Evolutionary conservation across 2,113 vertebrate species (phyloP), one percentile per base, ranked within the genome.

Genomic region (Apaloderma vittatum): DNA sequence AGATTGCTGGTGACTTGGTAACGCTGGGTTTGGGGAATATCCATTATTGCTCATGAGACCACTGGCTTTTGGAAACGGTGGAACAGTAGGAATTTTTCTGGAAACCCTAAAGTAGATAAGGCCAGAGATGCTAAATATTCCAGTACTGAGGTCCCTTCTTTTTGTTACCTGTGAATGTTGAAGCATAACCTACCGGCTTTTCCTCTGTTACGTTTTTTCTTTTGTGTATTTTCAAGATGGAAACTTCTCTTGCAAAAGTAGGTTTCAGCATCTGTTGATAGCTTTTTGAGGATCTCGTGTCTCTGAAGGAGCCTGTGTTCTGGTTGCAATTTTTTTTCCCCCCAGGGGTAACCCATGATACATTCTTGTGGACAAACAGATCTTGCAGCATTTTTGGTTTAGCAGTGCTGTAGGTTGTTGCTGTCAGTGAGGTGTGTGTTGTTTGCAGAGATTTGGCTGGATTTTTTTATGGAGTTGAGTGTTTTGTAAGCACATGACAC

Each of bases 161-260:
- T 79, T 6, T 29, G 80, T 92, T 88, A 6, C 12, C 70, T 57
- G 81, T 32, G 82, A 62, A 67, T 40, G 24, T 67, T 90, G 96
- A 90, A 79, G 68, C 8, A 4, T 34, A 24, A 66, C 89, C 94
- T 91, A 55, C 52, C 1, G 75, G 75, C 84, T 58, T 87, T 93
- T 96, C 76, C 90, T 92, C 93, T 80, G 63, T 95, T 62, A 46
- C 3, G 57, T 19, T 73, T 93, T 81, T 40, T 66, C 70, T 94
- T 86, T 77, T 95, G 67, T 90, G 4, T 92, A 34, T 97, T 92
- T 96, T 94, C 88, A 94, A 97, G 96, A 95, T 78, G 90, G 40
- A 96, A 79, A 82, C 79, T 97, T 96, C 94, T 97, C 96, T 95
- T 96, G 96, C 96, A 96, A 93, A 97, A 92, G 88, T 95, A 94